Conservation (phyloP, 1,140 invertebrate species). For the Lysiphlebus fabarum region DNA sequence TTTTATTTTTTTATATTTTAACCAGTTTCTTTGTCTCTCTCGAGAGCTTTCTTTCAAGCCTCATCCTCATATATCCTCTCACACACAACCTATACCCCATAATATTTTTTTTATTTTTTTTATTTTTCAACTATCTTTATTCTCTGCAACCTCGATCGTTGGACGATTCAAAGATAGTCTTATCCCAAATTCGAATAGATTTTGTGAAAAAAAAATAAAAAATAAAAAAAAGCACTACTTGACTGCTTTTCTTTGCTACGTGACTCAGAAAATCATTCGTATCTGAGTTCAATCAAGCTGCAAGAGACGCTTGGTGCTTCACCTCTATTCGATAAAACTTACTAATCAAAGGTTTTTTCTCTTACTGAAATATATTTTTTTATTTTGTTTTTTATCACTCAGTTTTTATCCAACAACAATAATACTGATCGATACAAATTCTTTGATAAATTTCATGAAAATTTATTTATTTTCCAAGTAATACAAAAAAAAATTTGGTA, state of each 20-base stretch:
- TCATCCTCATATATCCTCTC: background rate
- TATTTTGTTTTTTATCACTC: no score
- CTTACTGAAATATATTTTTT: no score
- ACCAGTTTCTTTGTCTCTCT: no score
- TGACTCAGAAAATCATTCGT: conserved; percentile 15
- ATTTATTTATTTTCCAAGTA: no score
- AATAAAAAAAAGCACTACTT: conserved; percentile 9
- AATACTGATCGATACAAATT: no score
- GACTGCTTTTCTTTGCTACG: conserved; percentile 12
- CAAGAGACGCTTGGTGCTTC: background rate
- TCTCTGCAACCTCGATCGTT: no score
- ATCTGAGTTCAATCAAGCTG: conserved; percentile 11
- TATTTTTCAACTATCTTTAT: background rate
- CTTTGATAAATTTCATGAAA: no score
- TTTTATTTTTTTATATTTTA: background rate
- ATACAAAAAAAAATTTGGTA: no score
- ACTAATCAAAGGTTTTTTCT: no score
- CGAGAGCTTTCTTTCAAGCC: no score
- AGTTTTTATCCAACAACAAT: no score
- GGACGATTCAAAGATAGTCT: conserved; percentile 11
- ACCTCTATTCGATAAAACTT: no score
- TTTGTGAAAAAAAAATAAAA: background rate
- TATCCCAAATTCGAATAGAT: conserved; percentile 9
- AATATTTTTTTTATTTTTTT: background rate
- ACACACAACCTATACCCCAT: background rate